Evolutionary conservation across 1,140 invertebrate species (phyloP), one percentile per base, ranked within the genome.

Genomic region (Zaprionus camerounensis): DNA sequence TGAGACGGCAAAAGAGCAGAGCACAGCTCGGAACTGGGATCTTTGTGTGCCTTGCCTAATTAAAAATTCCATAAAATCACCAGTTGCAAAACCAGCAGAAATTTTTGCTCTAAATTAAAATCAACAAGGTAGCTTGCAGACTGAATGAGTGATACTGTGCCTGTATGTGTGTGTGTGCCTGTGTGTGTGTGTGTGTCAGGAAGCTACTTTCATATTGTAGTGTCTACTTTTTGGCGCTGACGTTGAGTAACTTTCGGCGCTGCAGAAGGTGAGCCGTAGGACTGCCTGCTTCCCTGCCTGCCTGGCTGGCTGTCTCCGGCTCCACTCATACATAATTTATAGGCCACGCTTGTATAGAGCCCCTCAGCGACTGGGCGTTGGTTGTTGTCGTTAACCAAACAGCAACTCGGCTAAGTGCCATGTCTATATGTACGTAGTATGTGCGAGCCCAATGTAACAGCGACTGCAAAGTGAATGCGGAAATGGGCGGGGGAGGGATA

Each of bases 291-390:
- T 20, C 49, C 5, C 63, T 28, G 46, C 17, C 28, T 24, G 17
- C 12, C 6, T 11, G 11, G 17, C 28, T 36, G 67, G 38, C 65
- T 66, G 73, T 74, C 71, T 66, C 51, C 69, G 62, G 53, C 75
- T 31, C 24, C 53, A 55, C 81, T 84, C 81, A 88, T 88, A 81
- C 84, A 88, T 88, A 88, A 88, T 88, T 88, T 77, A 88, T 88
- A 65, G 64, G 71, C 74, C 81, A 69, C 55, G 65, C 34, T 65
- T 63, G 66, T 69, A 22, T 58, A 64, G 31, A 56, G 63, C 36
- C 74, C 69, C 74, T 57, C 61, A 55, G 73, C 61, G 61, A 62
- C 74, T 76, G 74, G 70, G 63, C 63, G 69, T 65, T 63, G 71
- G 53, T 64, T 71, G 73, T 67, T 81, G 82, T 84, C 75, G 82